Base-by-base conservation (phyloP, 2,113 vertebrate genomes). In the Macrotus californicus region DNA sequence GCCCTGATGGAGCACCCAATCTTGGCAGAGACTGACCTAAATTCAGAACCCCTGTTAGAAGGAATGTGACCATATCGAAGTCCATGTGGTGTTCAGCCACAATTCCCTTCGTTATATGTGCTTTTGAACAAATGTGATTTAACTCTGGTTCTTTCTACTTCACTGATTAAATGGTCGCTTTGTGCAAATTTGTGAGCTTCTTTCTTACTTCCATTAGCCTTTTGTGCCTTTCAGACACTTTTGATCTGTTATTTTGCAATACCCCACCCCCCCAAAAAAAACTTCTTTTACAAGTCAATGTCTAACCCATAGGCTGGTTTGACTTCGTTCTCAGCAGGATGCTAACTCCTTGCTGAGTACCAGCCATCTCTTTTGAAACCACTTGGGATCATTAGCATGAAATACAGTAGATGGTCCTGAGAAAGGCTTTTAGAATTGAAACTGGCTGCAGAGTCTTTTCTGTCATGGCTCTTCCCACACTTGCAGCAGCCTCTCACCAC, bases 151-250 rank as follows among this genome's bases (percentile, higher is more conserved):
- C 43, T 91, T 67, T 94, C 29, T 84, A 36, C 56, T 56, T 93
- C 80, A 14, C 70, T 87, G 77, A 90, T 93, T 69, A 87, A 85
- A 84, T n/a, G 56, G 80, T 36, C 13, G 16, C 50, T 59, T 72
- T 46, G 29, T 94, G 80, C 64, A 70, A 0, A 72, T 95, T 77
- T 80, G 24, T 39, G 6, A 81, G 52, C 73, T 54, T 52, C n/a
- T 85, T 96, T 89, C 79, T 73, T 76, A 15, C 54, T 72, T 92
- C 89, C 87, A 41, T 79, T 80, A 76, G 41, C 36, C 79, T 87
- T 83, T 52, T 41, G 34, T 67, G 21, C 77, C 61, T 80, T 43
- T 80, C 50, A 86, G 22, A 64, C 13, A 22, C 43, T 84, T 94
- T 85, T 95, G 36, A 91, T 95, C 87, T 67, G 12, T 93, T 76